Evolutionary conservation across 1,140 invertebrate genomes (phyloP).

Genomic region (Drosophila bipectinata): DNA sequence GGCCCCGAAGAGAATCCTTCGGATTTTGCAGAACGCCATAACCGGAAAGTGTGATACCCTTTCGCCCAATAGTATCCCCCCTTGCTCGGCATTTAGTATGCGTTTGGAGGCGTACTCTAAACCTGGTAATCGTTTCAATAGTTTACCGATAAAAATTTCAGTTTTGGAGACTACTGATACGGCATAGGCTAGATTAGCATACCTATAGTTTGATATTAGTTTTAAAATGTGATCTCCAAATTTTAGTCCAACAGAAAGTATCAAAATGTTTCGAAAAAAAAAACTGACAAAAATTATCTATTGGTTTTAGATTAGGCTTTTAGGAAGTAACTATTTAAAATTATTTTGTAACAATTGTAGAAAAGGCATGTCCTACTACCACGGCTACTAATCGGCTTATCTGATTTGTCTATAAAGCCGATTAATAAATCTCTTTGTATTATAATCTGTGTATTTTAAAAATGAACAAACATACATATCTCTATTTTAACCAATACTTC

Average conservation of each 20-base stretch:
- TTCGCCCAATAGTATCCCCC: neutral
- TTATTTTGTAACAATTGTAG: no score
- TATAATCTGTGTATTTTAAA: no score
- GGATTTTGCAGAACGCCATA: conserved; percentile 12
- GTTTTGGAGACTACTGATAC: neutral
- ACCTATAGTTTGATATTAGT: no score
- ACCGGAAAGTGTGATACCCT: conserved; percentile 7
- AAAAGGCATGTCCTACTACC: no score
- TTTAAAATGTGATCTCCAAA: no score
- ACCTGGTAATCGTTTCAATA: no score
- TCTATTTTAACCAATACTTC: neutral
- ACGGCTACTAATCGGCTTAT: neutral
- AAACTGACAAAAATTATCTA: no score
- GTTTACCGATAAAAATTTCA: neutral
- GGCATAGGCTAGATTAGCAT: neutral
- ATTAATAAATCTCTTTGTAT: neutral
- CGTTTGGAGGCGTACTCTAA: conserved; percentile 14
- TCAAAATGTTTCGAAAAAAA: no score
- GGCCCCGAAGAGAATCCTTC: neutral
- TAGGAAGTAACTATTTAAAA: no score
- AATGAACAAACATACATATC: no score
- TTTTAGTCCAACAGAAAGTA: neutral
- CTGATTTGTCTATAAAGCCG: neutral
- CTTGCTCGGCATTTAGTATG: neutral
- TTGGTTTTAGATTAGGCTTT: no score